phyloP scores from a whole-genome alignment of 2,113 vertebrate species.

The Struthio camelus region DNA sequence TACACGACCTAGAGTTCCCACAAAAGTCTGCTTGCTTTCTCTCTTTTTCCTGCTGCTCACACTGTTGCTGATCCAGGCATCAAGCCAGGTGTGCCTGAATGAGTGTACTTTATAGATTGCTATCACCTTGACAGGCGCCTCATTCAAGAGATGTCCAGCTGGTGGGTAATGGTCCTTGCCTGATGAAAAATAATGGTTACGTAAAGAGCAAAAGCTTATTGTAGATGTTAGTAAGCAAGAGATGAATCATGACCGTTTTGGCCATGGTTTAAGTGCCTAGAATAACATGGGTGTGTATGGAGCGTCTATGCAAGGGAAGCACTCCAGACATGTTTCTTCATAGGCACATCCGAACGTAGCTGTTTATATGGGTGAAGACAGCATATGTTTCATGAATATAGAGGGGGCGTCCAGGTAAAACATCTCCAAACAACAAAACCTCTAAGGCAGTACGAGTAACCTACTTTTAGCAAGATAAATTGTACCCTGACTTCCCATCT shows the following conservation, averaged over 20 bases:
- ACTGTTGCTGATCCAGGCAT: neutral
- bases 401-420: neutral
- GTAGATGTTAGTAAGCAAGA: neutral
- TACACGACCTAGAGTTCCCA: neutral
- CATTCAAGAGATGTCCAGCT: neutral
- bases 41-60: neutral
- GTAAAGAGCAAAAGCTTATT: neutral
- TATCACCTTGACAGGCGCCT: neutral
- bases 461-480: neutral
- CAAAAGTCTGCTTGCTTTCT: neutral
- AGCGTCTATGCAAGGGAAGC: neutral
- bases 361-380: neutral
- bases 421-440: neutral
- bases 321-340: neutral
- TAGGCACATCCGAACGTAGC: neutral
- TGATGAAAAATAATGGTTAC: neutral
- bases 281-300: neutral
- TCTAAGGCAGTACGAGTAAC: neutral
- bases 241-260: neutral
- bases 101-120: neutral
- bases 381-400: neutral
- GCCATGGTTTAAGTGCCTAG: neutral
- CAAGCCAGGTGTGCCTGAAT: neutral
- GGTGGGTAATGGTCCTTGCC: neutral
- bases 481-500: neutral